Percentiles rank a stretch among this genome's conserved stretches.
Evolutionary conservation across 92 coral and sea anemone species (phyloP).

Genomic region (Scolanthus callimorphus): DNA sequence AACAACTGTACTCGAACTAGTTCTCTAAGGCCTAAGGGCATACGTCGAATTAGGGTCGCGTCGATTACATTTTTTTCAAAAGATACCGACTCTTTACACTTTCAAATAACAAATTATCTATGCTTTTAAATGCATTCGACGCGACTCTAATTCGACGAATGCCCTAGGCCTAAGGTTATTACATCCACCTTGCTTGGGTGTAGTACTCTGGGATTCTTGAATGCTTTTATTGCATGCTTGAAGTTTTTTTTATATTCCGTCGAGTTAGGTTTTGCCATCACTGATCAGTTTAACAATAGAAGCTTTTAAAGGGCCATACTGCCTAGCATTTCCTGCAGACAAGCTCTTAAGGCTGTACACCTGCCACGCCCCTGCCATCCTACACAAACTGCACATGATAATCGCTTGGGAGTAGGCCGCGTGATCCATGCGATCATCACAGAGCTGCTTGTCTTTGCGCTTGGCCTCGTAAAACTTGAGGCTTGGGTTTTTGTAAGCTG

Average conservation of each 20-base stretch:
- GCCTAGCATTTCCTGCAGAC: slow-evolving; percentile 76
- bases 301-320: slow-evolving; percentile 56
- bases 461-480: slow-evolving; percentile 79
- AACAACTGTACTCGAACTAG: no score
- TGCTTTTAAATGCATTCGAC: no score
- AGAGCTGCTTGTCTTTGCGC: slow-evolving; percentile 76
- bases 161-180: no score
- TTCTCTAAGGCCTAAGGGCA: no score
- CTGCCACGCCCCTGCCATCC: slow-evolving; percentile 74
- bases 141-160: no score
- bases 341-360: slow-evolving; percentile 72
- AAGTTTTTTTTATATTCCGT: no score
- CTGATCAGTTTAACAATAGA: slow-evolving; percentile 52
- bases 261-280: slow-evolving; percentile 33
- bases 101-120: no score
- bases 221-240: not conserved
- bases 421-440: slow-evolving; percentile 77
- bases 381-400: slow-evolving; percentile 88
- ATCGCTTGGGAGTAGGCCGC: slow-evolving; percentile 95
- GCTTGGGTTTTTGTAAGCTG: slow-evolving; percentile 80
- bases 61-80: no score
- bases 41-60: no score
- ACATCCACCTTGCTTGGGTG: no score
- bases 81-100: no score
- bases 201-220: no score